Evolutionary conservation across 2,797 vertebrate genomes (phyloP).

Genomic region (Manis crassicaudata): DNA sequence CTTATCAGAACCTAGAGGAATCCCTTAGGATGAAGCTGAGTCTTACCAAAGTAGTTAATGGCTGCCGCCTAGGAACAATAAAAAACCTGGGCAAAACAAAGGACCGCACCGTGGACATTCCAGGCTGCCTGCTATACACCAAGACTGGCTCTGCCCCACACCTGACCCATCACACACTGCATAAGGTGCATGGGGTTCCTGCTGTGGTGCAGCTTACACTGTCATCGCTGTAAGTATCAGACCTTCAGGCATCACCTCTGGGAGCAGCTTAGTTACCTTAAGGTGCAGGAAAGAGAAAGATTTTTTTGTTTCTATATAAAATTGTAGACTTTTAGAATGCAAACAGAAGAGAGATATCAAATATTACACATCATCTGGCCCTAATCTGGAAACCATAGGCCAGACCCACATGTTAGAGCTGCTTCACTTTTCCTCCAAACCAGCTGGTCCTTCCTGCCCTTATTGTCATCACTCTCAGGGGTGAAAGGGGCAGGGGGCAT

Average conservation of each 20-base stretch:
- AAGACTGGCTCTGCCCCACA: slow-evolving; percentile 93
- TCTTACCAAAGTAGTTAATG: slow-evolving; percentile 87
- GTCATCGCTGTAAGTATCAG: slow-evolving; percentile 90
- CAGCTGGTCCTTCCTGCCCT: background rate
- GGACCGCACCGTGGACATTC: slow-evolving; percentile 88
- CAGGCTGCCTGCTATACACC: slow-evolving; percentile 95
- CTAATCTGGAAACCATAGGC: background rate
- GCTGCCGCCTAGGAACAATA: slow-evolving; percentile 91
- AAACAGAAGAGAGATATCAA: slow-evolving; percentile 23
- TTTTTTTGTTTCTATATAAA: background rate
- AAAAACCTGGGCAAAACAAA: slow-evolving; percentile 87
- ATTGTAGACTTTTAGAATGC: slow-evolving; percentile 41
- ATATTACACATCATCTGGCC: background rate
- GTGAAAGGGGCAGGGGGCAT: background rate
- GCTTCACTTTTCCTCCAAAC: background rate
- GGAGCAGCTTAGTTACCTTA: background rate
- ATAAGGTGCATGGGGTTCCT: slow-evolving; percentile 88
- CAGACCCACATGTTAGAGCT: background rate
- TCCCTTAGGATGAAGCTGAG: slow-evolving; percentile 88
- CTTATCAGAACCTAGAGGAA: slow-evolving; percentile 41
- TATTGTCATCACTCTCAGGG: background rate
- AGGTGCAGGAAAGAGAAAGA: background rate
- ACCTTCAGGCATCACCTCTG: background rate
- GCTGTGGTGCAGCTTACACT: slow-evolving; percentile 91
- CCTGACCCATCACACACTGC: slow-evolving; percentile 92